Base-by-base conservation (phyloP, 2,888 invertebrate genomes). In the Mantis religiosa region DNA sequence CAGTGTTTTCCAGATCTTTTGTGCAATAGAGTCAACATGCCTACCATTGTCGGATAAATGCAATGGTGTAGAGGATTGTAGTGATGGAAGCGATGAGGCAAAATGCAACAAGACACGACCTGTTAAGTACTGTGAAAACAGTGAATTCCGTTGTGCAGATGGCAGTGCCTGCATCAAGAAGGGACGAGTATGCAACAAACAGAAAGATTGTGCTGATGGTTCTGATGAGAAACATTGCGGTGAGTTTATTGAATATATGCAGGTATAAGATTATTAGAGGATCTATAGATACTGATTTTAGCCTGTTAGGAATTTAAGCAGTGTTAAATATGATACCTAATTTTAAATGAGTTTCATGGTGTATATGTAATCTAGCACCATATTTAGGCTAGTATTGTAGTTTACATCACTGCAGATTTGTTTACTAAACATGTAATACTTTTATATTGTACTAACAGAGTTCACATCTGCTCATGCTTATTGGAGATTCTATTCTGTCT, bases 21-120 rank as follows among this genome's bases (percentile, higher is more conserved):
- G 96, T 91, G 92, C 92, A 7, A 93, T 94, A 0, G 93, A 94
- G 88, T 94, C 92, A 30, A 92, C 92, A 25, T 95, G 95, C 91
- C 91, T 95, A 20, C 92, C 93, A 3, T 90, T 91, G 30, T 91
- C 90, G 27, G 92, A 93, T 47, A 91, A 91, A 47, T 94, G 94
- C 91, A 92, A 94, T 91, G 92, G 93, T 4, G 89, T 88, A 9
- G 90, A 91, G 81, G 93, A 94, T 88, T 94, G 94, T 91, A 90
- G 91, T 15, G 94, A 94, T 91, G 92, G 92, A 0, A 91, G 92
- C 28, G 94, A 94, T 91, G 94, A 94, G 91, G 82, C 90, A 1
- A 91, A 91, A 81, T 93, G 93, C 90, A 82, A 54, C 54, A 82
- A 82, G 20, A 27, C 85, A 8, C 28, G 84, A 71, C 82, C 47